phyloP scores from a whole-genome alignment of 2,113 vertebrate species.

The Tiliqua scincoides region DNA sequence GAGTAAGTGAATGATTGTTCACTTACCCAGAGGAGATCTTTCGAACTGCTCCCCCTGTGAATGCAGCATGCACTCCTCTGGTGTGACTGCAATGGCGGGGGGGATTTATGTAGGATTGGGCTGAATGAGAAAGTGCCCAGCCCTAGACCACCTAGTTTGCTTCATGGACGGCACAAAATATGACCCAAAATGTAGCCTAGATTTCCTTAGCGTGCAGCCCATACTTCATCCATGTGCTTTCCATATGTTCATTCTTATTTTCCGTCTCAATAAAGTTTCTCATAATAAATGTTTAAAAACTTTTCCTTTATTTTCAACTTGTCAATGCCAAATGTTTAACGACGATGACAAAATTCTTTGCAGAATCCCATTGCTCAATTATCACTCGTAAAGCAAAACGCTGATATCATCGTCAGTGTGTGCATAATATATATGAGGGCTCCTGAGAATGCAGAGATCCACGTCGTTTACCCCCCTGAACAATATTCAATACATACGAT shows the following conservation, averaged over 20 bases:
- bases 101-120: too few species aligned
- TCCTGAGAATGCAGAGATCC: constrained; percentile 4
- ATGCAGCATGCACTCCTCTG: too few species aligned
- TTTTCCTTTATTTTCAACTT: too few species aligned
- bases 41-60: too few species aligned
- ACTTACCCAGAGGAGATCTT: too few species aligned
- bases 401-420: background rate
- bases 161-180: background rate
- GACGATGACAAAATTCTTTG: background rate
- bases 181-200: background rate
- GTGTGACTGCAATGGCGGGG: too few species aligned
- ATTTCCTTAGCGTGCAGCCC: background rate
- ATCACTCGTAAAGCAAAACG: background rate
- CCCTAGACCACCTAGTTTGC: background rate
- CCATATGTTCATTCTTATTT: background rate
- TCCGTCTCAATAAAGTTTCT: background rate
- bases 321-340: background rate
- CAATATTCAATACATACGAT: constrained; percentile 9
- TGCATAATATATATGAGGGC: background rate
- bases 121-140: background rate
- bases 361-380: background rate
- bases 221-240: background rate
- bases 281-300: background rate
- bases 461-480: constrained; percentile 20
- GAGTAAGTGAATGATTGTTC: too few species aligned